A percentile compares a stretch with the other conserved stretches of the same genome.
These are phyloP conservation scores for Neosilurus mollespiculum DNA, from an alignment of 2,797 vertebrate species.

Conservation along the genomic window DNA sequence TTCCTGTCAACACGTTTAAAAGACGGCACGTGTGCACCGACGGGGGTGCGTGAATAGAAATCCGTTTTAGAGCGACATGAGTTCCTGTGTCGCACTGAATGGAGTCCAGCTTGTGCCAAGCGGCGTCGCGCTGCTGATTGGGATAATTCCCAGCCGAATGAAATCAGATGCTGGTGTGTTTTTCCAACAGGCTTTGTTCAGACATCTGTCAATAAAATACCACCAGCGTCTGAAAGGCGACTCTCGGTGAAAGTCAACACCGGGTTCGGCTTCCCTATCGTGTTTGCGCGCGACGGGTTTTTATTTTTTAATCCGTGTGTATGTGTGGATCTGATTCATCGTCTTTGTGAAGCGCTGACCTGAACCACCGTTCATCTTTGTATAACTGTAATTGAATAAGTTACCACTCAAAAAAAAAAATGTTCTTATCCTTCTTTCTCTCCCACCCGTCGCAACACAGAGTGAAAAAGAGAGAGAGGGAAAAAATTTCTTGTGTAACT, in stretches of 20 bases:
- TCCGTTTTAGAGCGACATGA: slow-evolving; percentile 59
- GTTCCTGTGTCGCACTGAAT: slow-evolving; percentile 60
- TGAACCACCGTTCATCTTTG: slow-evolving; percentile 74
- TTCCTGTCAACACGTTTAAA: slow-evolving; percentile 72
- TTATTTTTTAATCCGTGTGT: slow-evolving; percentile 42
- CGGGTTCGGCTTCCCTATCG: slow-evolving; percentile 36
- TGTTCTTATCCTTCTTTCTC: slow-evolving; percentile 69
- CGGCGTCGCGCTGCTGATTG: slow-evolving; percentile 62
- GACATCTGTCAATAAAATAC: slow-evolving; percentile 73
- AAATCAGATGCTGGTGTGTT: slow-evolving; percentile 60
- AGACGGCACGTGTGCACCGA: slow-evolving; percentile 61
- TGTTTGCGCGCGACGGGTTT: slow-evolving; percentile 52
- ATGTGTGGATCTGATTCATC: slow-evolving; percentile 32
- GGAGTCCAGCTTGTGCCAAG: slow-evolving; percentile 51
- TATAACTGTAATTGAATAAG: slow-evolving; percentile 81
- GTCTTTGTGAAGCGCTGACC: slow-evolving; percentile 62
- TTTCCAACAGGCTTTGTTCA: slow-evolving; percentile 67
- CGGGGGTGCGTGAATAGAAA: slow-evolving; percentile 68
- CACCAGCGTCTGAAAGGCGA: slow-evolving; percentile 59
- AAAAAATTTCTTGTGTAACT: slow-evolving; percentile 85
- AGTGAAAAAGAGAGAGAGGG: slow-evolving; percentile 24
- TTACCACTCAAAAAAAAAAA: slow-evolving; percentile 74
- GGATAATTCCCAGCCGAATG: slow-evolving; percentile 48
- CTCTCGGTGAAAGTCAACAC: slow-evolving; percentile 57
- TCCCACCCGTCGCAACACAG: slow-evolving; percentile 39